Evolutionary conservation across 2,797 vertebrate genomes (phyloP).

Genomic region (Sorex maritimensis): DNA sequence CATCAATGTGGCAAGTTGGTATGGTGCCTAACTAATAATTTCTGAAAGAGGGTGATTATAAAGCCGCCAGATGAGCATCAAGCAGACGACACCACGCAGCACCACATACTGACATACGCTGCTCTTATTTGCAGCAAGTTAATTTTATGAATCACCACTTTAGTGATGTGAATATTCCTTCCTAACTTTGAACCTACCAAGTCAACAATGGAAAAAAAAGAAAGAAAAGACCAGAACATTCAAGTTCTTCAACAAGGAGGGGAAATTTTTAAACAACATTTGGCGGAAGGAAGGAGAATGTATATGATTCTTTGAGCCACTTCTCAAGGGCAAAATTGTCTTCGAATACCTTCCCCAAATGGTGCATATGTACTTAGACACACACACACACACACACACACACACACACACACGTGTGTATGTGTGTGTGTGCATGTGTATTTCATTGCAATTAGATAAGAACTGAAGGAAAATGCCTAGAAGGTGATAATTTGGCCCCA

Average conservation of each 20-base stretch:
- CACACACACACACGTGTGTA: not conserved
- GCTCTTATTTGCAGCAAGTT: constrained; percentile 84
- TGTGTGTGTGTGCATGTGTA: not conserved
- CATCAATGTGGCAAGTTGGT: constrained; percentile 89
- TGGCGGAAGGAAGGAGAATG: constrained; percentile 40
- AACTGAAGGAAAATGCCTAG: constrained; percentile 25
- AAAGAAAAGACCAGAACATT: constrained; percentile 60
- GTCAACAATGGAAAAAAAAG: constrained; percentile 23
- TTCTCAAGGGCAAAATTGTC: constrained; percentile 9
- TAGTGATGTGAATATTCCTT: constrained; percentile 86
- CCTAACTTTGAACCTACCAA: constrained; percentile 82
- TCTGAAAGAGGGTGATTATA: constrained; percentile 91
- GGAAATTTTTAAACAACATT: constrained; percentile 60
- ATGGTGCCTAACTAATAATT: constrained; percentile 91
- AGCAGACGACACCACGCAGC: constrained; percentile 87
- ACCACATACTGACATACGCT: constrained; percentile 81
- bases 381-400: not conserved
- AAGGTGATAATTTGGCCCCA: not conserved
- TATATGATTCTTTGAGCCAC: constrained; percentile 56
- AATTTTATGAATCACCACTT: constrained; percentile 88
- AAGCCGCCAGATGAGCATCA: constrained; percentile 90
- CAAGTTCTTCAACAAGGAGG: constrained; percentile 75
- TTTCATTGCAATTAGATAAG: not conserved
- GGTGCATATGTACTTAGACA: not conserved
- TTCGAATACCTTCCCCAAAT: constrained; percentile 19